Conservation (phyloP, 2,797 vertebrate genomes). For the Sardinella longiceps region DNA sequence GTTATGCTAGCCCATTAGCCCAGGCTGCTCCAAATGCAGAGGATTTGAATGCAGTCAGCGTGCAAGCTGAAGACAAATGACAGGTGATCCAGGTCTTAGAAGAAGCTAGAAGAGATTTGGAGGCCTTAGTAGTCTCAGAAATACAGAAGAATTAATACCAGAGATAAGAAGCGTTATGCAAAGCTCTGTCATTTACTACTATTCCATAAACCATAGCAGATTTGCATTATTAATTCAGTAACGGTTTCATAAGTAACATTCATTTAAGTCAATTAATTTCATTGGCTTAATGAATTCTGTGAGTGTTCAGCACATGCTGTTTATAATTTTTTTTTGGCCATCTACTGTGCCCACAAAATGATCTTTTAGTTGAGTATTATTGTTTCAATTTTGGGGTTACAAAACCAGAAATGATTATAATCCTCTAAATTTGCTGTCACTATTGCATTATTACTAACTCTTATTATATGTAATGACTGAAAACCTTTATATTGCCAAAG, state of each 20-base stretch:
- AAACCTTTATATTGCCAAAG: neutral
- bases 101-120: neutral
- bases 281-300: neutral
- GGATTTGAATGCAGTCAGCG: neutral
- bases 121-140: neutral
- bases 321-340: neutral
- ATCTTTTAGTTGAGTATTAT: neutral
- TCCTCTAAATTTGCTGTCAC: neutral
- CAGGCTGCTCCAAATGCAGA: neutral
- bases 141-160: neutral
- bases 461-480: constrained; percentile 5
- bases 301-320: neutral
- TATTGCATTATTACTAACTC: neutral
- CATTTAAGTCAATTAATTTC: neutral
- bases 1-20: neutral
- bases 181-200: neutral
- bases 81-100: neutral
- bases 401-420: neutral
- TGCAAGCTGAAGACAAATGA: constrained; percentile 6
- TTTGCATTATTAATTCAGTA: neutral
- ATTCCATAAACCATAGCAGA: neutral
- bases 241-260: neutral
- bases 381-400: neutral
- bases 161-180: neutral
- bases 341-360: neutral